Base-by-base conservation (phyloP, 2,888 invertebrate genomes). In the Drosophila gaucha region DNA sequence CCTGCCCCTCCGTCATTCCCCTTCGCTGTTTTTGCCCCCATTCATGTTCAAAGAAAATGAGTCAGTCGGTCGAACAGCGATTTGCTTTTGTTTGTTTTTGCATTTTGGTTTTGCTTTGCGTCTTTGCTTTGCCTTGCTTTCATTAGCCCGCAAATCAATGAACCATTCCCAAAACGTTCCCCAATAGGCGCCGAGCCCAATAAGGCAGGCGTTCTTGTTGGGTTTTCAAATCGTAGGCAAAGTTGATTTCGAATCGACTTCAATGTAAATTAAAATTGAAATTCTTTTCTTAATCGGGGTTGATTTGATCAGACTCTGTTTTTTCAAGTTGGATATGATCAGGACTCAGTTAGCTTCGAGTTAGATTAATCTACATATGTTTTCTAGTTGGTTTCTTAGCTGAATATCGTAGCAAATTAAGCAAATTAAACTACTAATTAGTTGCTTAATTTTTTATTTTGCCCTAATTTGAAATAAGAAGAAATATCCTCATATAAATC, bases 41-140 rank as follows among this genome's bases (percentile, higher is more conserved):
- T 68, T 78, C 65, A 67, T 58, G 67, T 46, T 66, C 67, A 65
- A 74, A 47, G 49, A 86, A 83, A 83, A 77, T 86, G 85, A 82
- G 82, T 82, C 85, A 82, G 80, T 82, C 80, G 80, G 86, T 80
- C 86, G 84, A 67, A 76, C 67, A 38, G 59, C 55, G 36, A 43
- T 57, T 50, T 38, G 38, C 20, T 59, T 22, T 54, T 54, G 24
- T 22, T 36, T 16, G 39, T 51, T 56, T 30, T 30, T 30, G 6
- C 9, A 9, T 72, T 57, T 35, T 38, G 31, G 5, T 36, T 63
- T 41, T 58, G 38, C 18, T 65, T 46, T 49, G 22, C 41, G 51
- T 55, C 58, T 46, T 46, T 18, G 22, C 20, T 31, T 31, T 43
- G 30, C 49, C 56, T 52, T 28, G 44, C 24, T 36, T 47, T 12